A percentile compares a stretch with the other conserved stretches of the same genome.
phyloP scores from a whole-genome alignment of 2,888 invertebrate species.

The Alsophila aescularia region DNA sequence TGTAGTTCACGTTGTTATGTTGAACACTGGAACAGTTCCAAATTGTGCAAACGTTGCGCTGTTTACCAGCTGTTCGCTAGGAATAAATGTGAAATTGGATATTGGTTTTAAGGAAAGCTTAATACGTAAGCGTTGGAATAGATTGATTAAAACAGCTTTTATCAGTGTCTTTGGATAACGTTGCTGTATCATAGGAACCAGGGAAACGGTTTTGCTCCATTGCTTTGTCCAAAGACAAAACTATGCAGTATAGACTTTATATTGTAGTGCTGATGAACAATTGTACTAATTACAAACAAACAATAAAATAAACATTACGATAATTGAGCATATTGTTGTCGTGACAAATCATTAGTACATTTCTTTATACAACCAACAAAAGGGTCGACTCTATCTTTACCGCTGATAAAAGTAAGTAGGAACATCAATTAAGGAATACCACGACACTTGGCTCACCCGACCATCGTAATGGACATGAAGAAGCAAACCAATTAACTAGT shows the following conservation, averaged over 20 bases:
- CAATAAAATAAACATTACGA: constrained; percentile 8
- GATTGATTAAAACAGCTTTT: constrained; percentile 25
- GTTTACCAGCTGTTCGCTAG: constrained; percentile 60
- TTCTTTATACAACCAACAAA: constrained; percentile 27
- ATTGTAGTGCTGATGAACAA: constrained; percentile 2
- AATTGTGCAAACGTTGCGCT: constrained; percentile 57
- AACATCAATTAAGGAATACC: constrained; percentile 72
- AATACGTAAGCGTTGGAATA: constrained; percentile 34
- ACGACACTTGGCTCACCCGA: constrained; percentile 65
- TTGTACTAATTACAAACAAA: constrained; percentile 1
- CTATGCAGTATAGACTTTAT: neutral
- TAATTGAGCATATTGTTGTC: constrained; percentile 20
- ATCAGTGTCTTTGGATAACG: constrained; percentile 32
- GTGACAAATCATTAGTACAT: constrained; percentile 11
- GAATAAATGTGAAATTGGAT: constrained; percentile 59
- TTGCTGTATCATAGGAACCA: constrained; percentile 3
- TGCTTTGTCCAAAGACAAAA: constrained; percentile 17
- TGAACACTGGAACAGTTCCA: constrained; percentile 69
- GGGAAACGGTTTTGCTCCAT: constrained; percentile 20
- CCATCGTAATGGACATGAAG: constrained; percentile 63
- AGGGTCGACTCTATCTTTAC: constrained; percentile 30
- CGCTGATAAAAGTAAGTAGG: constrained; percentile 61
- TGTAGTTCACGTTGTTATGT: constrained; percentile 41
- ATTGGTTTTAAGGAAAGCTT: constrained; percentile 29
- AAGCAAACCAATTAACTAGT: constrained; percentile 70